A percentile compares a stretch with the other conserved stretches of the same genome.
Evolutionary conservation across 2,113 vertebrate species (phyloP).

Genomic region (Calypte anna): DNA sequence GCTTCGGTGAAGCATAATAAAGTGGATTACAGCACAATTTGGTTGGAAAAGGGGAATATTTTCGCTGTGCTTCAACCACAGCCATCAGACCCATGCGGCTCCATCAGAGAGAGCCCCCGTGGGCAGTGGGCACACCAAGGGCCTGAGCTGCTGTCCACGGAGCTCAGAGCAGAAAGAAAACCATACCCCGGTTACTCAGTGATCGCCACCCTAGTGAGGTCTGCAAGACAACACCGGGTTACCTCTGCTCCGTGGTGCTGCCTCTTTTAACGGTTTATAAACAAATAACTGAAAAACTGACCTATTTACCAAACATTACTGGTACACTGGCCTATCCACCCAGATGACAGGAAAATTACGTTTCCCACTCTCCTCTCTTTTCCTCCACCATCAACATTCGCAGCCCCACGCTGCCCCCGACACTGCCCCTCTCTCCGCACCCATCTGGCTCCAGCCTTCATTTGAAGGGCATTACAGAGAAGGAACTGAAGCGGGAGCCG

Average conservation of each 20-base stretch:
- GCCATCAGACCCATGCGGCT: accelerated
- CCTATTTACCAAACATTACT: accelerated
- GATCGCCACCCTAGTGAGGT: accelerated
- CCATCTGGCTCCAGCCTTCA: neutral
- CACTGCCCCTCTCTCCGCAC: no score
- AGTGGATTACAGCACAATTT: neutral
- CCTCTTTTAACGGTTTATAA: neutral
- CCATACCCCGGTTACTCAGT: accelerated
- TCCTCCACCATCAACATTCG: accelerated
- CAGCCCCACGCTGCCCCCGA: accelerated
- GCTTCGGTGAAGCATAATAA: neutral
- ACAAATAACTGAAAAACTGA: accelerated
- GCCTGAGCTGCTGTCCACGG: accelerated
- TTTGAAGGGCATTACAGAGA: neutral
- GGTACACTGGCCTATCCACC: accelerated
- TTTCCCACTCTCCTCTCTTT: accelerated
- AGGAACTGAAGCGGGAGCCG: neutral
- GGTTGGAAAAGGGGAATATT: accelerated
- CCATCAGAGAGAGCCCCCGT: accelerated
- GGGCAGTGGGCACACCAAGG: accelerated
- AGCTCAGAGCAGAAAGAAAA: accelerated
- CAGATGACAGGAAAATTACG: accelerated
- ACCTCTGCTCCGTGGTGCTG: neutral
- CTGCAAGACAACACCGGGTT: accelerated
- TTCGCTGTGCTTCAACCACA: no score